Percentiles rank a stretch among this genome's conserved stretches.
phyloP scores from a whole-genome alignment of 2,888 invertebrate species.

The Platyscelio sp. region DNA sequence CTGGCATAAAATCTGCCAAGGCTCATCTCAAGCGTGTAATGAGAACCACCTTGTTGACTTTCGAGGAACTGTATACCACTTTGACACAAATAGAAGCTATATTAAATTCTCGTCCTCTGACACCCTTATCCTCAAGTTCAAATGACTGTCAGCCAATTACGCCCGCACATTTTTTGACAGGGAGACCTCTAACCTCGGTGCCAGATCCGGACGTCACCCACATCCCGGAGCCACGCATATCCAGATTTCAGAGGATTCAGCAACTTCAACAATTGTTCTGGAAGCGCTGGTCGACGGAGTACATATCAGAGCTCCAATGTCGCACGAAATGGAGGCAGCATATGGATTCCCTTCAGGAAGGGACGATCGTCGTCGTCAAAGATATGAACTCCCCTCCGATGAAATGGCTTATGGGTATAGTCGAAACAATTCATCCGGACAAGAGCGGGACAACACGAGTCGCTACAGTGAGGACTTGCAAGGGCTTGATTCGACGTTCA shows the following conservation, averaged over 20 bases:
- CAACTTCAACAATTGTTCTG: conserved; percentile 58
- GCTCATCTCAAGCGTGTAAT: not conserved
- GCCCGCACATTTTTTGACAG: conserved; percentile 73
- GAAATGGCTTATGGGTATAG: no score
- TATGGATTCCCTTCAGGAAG: no score
- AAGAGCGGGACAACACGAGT: no score
- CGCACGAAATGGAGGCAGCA: no score
- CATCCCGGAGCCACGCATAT: conserved; percentile 45
- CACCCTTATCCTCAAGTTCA: conserved; percentile 69
- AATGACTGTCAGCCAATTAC: conserved; percentile 71
- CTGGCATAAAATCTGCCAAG: not conserved
- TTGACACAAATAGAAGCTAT: conserved; percentile 3
- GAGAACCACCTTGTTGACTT: not conserved
- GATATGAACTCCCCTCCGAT: no score
- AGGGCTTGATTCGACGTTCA: no score
- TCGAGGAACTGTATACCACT: not conserved
- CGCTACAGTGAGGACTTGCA: no score
- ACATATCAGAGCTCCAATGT: conserved; percentile 66
- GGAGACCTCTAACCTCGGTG: not conserved
- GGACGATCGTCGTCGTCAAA: no score
- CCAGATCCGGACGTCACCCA: conserved; percentile 17
- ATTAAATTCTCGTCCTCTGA: conserved; percentile 10
- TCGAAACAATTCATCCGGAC: no score
- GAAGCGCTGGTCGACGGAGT: conserved; percentile 67
- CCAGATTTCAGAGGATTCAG: conserved; percentile 68